Evolutionary conservation across 2,888 invertebrate genomes (phyloP), one percentile per base, ranked within the genome.

Genomic region (Mesochorus sp.): DNA sequence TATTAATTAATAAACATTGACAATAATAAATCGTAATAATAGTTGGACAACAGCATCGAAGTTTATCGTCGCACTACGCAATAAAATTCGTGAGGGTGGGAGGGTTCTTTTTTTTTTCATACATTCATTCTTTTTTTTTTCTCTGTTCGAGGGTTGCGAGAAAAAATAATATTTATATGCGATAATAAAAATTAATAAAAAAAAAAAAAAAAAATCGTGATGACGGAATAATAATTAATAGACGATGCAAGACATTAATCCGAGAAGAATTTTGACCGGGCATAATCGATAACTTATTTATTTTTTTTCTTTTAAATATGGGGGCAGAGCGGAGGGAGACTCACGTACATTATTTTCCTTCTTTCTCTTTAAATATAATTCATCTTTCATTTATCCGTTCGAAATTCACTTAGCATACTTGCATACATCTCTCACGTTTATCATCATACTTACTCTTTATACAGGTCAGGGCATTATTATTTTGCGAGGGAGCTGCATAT

Each of bases 391-490:
- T 66, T 31, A 80, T 82, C 71, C 76, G 82, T 79, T 80, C 53
- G 78, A 74, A 82, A 59, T 81, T 76, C 64, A 76, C 76, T 76
- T 78, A 79, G 14, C 73, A 55, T 61, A 55, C 55, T 55, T 76
- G 62, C 82, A 81, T 44, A 73, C 73, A 77, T 68, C 67, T 67
- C 67, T 17, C 67, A 53, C 57, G 47, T 66, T 66, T 61, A 64
- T 82, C 59, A 75, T 64, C 86, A 88, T 89, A 89, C 88, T 89
- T 89, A 89, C 88, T 89, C 85, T 89, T 88, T 89, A 88, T 89
- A 90, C 89, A 89, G 89, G 88, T 88, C 88, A 87, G 85, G 76
- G 80, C 85, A 83, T 74, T 71, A 75, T 73, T 70, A 68, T 80
- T 87, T 87, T 82, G 85, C 83, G 86, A 86, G 85, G 84, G 86